Base-by-base conservation (phyloP, 2,888 invertebrate species). In the Habroteleia sp. region DNA sequence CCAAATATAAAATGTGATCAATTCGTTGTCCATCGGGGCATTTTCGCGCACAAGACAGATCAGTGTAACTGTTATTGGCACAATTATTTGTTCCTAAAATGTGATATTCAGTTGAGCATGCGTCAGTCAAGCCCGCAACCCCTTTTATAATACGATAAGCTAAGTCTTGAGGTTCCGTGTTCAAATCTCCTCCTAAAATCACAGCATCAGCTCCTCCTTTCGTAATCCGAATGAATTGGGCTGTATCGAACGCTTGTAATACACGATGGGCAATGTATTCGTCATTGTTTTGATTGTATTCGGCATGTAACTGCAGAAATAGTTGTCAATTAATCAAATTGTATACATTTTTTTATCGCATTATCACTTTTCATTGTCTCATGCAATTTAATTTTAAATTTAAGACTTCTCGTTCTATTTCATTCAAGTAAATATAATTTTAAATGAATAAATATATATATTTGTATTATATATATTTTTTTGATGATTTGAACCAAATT, bases 151-250 rank as follows among this genome's bases (percentile, higher is more conserved):
- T 89, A 78, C 92, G 91, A 84, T 94, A 95, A 0, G 96, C 93
- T 76, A 97, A 90, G 88, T 98, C 97, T 16, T 92, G 92, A 0
- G 98, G 96, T 82, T 95, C 95, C 7, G 97, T 93, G 88, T 99
- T 99, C 48, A 99, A 91, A 90, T 99, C 99, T 1, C 99, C 99
- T 13, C 95, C 97, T 62, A 98, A 90, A 80, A 99, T 92, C 52
- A 94, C 93, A 14, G 97, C 90, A 89, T 98, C 97, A 0, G 94
- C 94, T 62, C 92, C 91, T 6, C 91, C 91, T 37, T 94, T 92
- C 0, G 97, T 98, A 82, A 96, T 91, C 82, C 94, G 93, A 63
- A 99, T 94, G 88, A 99, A 97, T 90, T 98, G 97, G 71, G 97
- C 96, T 60, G 97, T 94, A 83, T 99, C 97, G 85, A 96, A 96